Conservation (phyloP, 2,113 vertebrate species). For the Lasiurus borealis region DNA sequence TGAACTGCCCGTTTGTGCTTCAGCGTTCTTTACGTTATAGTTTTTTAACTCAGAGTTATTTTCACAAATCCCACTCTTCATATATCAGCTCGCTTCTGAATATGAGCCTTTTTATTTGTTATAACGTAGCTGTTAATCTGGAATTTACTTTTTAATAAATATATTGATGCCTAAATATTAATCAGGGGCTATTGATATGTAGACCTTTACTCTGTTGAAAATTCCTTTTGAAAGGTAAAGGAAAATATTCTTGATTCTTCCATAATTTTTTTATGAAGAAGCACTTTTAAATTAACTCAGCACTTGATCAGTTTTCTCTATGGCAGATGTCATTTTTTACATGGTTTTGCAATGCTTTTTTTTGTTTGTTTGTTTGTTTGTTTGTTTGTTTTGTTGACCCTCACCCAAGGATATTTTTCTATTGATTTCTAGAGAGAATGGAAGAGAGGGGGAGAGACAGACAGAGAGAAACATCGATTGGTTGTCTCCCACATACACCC, state of each 20-base stretch:
- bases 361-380: too few relatives aligned
- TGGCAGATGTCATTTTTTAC: not conserved
- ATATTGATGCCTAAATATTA: slow-evolving; percentile 17
- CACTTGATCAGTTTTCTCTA: not conserved
- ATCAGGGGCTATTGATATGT: slow-evolving; percentile 39
- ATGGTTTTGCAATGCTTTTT: not conserved
- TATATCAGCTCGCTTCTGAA: not conserved
- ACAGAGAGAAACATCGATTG: too few relatives aligned
- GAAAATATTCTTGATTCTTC: slow-evolving; percentile 40
- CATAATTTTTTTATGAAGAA: not conserved
- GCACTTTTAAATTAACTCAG: not conserved
- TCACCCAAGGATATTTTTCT: too few relatives aligned
- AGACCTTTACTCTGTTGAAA: slow-evolving; percentile 8
- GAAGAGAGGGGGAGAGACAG: too few relatives aligned
- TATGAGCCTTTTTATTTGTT: not conserved
- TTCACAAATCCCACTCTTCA: not conserved
- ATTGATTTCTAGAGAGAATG: too few relatives aligned
- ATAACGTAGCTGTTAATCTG: not conserved
- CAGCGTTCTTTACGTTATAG: not conserved
- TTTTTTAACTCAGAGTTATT: slow-evolving; percentile 38
- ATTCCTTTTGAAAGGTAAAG: not conserved
- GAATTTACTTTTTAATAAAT: slow-evolving; percentile 34
- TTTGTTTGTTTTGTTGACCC: too few relatives aligned
- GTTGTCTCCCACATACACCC: too few relatives aligned
- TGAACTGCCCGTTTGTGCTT: not conserved